These are phyloP conservation scores for Euphonia xanthogaster DNA, from an alignment of 2,797 vertebrate genomes.

Conservation along the genomic window DNA sequence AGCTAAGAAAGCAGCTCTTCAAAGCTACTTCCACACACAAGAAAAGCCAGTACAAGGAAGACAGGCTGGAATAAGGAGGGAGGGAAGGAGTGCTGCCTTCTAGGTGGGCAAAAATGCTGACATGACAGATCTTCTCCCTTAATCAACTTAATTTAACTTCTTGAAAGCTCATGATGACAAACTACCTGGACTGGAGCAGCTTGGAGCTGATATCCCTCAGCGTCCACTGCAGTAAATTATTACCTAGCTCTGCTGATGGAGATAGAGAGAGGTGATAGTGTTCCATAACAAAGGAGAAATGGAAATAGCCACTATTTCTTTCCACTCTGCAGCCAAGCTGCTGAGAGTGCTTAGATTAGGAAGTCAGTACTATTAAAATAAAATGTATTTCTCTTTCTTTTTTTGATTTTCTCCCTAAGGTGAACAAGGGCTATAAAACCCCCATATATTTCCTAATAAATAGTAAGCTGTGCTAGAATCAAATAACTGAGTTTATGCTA, in stretches of 20 bases:
- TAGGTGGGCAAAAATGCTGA: slow-evolving; percentile 32
- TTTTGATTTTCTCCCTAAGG: slow-evolving; percentile 25
- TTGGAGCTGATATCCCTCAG: slow-evolving; percentile 49
- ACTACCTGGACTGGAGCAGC: slow-evolving; percentile 35
- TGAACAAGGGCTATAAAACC: slow-evolving; percentile 30
- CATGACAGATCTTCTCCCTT: slow-evolving; percentile 61
- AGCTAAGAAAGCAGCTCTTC: background rate
- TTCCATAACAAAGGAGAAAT: slow-evolving; percentile 66
- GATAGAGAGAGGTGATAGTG: slow-evolving; percentile 56
- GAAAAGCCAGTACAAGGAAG: background rate
- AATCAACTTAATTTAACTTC: slow-evolving; percentile 69
- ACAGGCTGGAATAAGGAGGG: background rate
- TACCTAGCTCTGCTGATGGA: slow-evolving; percentile 57
- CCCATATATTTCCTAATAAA: slow-evolving; percentile 31
- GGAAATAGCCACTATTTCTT: slow-evolving; percentile 42
- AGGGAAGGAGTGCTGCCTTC: background rate
- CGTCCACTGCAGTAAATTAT: slow-evolving; percentile 59
- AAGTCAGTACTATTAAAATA: slow-evolving; percentile 21
- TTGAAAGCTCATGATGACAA: slow-evolving; percentile 67
- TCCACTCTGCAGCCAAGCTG: background rate
- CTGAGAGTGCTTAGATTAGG: slow-evolving; percentile 10
- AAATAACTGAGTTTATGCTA: slow-evolving; percentile 38
- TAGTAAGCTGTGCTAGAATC: slow-evolving; percentile 10
- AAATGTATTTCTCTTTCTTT: background rate
- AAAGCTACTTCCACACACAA: background rate